phyloP scores from a whole-genome alignment of 2,888 invertebrate species.

The Aleiodes testaceus region DNA sequence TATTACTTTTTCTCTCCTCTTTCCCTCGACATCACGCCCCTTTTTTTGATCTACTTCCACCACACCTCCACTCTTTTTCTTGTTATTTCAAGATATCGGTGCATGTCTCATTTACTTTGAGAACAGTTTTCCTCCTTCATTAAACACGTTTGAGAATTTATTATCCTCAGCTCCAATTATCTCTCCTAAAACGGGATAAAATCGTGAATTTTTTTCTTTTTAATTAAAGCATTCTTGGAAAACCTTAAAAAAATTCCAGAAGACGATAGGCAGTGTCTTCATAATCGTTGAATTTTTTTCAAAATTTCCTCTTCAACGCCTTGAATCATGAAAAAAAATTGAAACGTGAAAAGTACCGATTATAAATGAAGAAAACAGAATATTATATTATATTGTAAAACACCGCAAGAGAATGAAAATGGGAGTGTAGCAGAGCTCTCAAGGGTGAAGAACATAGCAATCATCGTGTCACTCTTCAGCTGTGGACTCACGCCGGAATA shows the following conservation, averaged over 20 bases:
- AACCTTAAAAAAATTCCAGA: no score
- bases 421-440: conserved; percentile 16
- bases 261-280: no score
- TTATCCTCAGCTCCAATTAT: conserved; percentile 17
- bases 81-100: not conserved
- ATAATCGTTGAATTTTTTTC: no score
- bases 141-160: conserved; percentile 10
- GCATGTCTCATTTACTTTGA: conserved; percentile 24
- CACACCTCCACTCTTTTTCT: conserved; percentile 18
- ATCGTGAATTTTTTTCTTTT: not conserved
- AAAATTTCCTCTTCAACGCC: no score
- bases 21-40: conserved; percentile 41
- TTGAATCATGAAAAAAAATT: no score
- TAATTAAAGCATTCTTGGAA: no score
- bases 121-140: conserved; percentile 4
- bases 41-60: conserved; percentile 14
- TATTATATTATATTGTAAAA: conserved; percentile 11
- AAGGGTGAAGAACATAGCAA: conserved; percentile 58
- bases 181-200: not conserved
- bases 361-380: not conserved
- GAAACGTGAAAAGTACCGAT: no score
- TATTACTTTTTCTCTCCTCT: not conserved
- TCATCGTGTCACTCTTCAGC: conserved; percentile 63
- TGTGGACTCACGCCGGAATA: conserved; percentile 61
- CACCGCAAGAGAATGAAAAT: conserved; percentile 6